These are phyloP conservation scores for Melieria omissa DNA, from an alignment of 2,888 invertebrate species.

Conservation along the genomic window DNA sequence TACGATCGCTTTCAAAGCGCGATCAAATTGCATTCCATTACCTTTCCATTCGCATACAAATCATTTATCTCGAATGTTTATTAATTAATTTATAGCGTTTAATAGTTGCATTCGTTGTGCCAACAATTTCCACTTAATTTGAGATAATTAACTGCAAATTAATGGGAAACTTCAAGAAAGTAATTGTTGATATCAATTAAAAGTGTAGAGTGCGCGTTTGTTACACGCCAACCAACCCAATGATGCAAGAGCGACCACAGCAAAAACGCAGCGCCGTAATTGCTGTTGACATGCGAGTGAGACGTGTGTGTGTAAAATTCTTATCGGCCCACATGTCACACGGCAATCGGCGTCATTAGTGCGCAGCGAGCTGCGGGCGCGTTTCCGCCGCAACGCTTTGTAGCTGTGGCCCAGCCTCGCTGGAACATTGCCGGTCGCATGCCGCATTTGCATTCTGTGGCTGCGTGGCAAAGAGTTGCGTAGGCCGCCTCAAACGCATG, in stretches of 20 bases:
- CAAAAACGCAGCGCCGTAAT: slow-evolving; percentile 1
- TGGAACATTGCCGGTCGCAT: neutral
- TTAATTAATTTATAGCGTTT: too few relatives aligned
- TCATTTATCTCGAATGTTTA: too few relatives aligned
- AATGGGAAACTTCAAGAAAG: neutral
- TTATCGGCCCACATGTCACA: slow-evolving; percentile 29
- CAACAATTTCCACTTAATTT: neutral
- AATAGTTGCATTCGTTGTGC: too few relatives aligned
- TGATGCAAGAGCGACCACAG: neutral
- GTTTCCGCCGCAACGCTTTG: slow-evolving; percentile 21
- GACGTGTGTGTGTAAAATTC: slow-evolving; percentile 6
- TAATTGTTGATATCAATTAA: slow-evolving; percentile 13
- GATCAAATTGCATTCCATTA: too few relatives aligned
- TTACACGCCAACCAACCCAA: slow-evolving; percentile 5
- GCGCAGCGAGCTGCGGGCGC: neutral
- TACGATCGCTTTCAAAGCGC: too few relatives aligned
- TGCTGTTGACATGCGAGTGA: too few relatives aligned
- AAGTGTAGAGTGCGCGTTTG: neutral
- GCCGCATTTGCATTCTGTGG: neutral
- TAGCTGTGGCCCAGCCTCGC: slow-evolving; percentile 1
- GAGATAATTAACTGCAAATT: neutral
- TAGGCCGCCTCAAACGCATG: slow-evolving; percentile 4
- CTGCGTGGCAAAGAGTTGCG: neutral
- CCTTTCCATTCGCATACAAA: too few relatives aligned
- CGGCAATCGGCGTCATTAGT: neutral